phyloP scores from a whole-genome alignment of 2,113 vertebrate genomes.

The Podarcis cretensis region DNA sequence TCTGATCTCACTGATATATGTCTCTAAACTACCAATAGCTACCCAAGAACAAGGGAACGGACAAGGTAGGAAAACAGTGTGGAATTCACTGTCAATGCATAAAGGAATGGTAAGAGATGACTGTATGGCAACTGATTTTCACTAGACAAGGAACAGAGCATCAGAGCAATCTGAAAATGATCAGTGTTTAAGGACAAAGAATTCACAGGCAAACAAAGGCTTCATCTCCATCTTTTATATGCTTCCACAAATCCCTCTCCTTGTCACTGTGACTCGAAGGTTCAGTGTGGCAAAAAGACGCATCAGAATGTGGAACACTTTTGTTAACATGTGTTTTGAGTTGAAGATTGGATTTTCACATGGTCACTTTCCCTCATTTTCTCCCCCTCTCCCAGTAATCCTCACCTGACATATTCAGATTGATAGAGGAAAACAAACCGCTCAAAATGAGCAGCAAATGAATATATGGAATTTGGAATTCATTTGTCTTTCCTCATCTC shows the following conservation, averaged over 20 bases:
- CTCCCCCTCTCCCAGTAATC: not conserved
- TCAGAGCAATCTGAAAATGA: not conserved
- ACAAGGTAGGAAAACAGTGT: not conserved
- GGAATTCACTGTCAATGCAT: not conserved
- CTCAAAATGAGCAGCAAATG: not conserved
- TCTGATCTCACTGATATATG: not conserved
- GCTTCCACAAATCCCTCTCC: not conserved
- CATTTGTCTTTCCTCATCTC: not conserved
- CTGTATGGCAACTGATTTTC: not conserved
- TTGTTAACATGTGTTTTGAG: not conserved
- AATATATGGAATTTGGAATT: conserved; percentile 2
- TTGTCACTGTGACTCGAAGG: not conserved
- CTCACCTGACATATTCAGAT: not conserved
- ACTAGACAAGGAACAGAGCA: not conserved
- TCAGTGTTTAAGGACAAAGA: not conserved
- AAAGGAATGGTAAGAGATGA: not conserved
- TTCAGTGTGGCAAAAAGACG: not conserved
- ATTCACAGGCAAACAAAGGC: not conserved
- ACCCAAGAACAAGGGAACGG: not conserved
- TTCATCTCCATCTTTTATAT: not conserved
- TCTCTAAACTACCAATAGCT: not conserved
- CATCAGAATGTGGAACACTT: not conserved
- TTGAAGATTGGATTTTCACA: not conserved
- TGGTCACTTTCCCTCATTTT: no score
- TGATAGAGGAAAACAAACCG: not conserved